phyloP scores from a whole-genome alignment of 2,797 vertebrate species.

The Phrynocephalus vlangalii region DNA sequence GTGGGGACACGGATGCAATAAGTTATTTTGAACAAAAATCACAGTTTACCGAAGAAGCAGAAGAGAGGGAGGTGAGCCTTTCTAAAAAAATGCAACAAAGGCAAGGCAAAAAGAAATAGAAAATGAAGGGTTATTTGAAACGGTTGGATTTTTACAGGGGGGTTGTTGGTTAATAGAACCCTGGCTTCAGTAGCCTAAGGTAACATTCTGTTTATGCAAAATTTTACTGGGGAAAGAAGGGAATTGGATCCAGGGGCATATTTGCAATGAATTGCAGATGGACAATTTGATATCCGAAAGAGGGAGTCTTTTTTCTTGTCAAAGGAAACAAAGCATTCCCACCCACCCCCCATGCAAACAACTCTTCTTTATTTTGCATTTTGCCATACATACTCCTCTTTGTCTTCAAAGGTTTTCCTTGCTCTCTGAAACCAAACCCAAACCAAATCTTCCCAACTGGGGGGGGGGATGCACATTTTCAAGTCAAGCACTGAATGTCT shows the following conservation, averaged over 20 bases:
- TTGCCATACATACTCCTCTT: constrained; percentile 39
- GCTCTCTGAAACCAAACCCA: constrained; percentile 29
- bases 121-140: constrained; percentile 36
- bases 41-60: constrained; percentile 2
- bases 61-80: background rate
- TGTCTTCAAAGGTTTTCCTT: constrained; percentile 47
- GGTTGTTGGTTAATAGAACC: constrained; percentile 53
- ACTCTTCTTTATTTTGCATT: constrained; percentile 31
- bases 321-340: constrained; percentile 48
- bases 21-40: background rate
- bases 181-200: constrained; percentile 33
- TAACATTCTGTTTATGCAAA: constrained; percentile 50
- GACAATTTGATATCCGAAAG: constrained; percentile 60
- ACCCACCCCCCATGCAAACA: constrained; percentile 53
- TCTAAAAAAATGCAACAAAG: background rate
- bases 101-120: background rate
- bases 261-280: constrained; percentile 42
- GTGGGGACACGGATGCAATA: background rate
- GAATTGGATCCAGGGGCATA: constrained; percentile 48
- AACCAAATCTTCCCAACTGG: background rate
- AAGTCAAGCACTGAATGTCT: background rate
- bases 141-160: constrained; percentile 22
- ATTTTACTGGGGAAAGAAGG: constrained; percentile 37
- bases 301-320: constrained; percentile 44
- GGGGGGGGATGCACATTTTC: background rate